phyloP scores from a whole-genome alignment of 2,113 vertebrate species.

The Thryonomys swinderianus region DNA sequence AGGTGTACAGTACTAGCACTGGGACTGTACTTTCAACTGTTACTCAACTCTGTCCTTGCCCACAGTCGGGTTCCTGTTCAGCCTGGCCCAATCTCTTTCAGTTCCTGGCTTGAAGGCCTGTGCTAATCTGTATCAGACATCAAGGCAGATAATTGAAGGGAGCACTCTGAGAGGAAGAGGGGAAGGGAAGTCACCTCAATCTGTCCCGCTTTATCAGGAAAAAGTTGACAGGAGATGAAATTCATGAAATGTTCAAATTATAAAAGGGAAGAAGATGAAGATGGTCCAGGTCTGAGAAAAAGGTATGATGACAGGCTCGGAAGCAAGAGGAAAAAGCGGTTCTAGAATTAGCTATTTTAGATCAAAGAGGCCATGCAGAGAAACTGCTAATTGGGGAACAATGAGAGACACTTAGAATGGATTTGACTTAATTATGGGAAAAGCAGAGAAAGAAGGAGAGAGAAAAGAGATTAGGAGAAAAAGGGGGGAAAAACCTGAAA shows the following conservation, averaged over 20 bases:
- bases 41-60: slow-evolving; percentile 84
- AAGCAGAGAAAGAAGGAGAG: not conserved
- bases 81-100: slow-evolving; percentile 84
- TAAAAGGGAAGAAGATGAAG: slow-evolving; percentile 61
- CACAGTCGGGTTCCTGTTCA: slow-evolving; percentile 83
- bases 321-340: slow-evolving; percentile 41
- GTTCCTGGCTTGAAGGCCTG: slow-evolving; percentile 84
- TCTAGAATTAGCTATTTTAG: slow-evolving; percentile 30
- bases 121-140: slow-evolving; percentile 85
- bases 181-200: slow-evolving; percentile 78
- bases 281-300: slow-evolving; percentile 61
- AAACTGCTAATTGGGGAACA: slow-evolving; percentile 23
- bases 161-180: slow-evolving; percentile 73
- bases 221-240: slow-evolving; percentile 72
- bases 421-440: slow-evolving; percentile 20
- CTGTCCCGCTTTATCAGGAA: slow-evolving; percentile 74
- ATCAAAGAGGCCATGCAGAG: slow-evolving; percentile 63
- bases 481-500: not conserved
- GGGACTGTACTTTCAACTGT: slow-evolving; percentile 82
- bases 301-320: slow-evolving; percentile 49
- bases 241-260: slow-evolving; percentile 78
- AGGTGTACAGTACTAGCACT: slow-evolving; percentile 83
- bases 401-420: not conserved
- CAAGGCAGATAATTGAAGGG: slow-evolving; percentile 84
- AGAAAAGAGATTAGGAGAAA: slow-evolving; percentile 30